Evolutionary conservation across 2,797 vertebrate species (phyloP), one percentile per base, ranked within the genome.

Genomic region (Falco berigora): DNA sequence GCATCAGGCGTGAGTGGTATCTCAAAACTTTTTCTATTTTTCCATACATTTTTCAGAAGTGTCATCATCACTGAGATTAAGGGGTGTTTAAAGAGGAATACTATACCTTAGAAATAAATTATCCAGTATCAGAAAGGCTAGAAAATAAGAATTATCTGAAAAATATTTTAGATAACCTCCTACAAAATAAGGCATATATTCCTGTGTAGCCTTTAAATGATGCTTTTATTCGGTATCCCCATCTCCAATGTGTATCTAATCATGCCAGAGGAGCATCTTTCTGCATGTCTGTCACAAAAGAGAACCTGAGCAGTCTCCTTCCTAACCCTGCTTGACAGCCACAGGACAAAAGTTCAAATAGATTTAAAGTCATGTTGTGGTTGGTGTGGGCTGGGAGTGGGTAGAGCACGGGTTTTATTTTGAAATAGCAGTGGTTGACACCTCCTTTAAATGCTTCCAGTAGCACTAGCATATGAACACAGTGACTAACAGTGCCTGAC

Each of bases 401-500:
- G 14, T 24, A 64, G 40, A 69, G 23, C 10, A 16, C 32, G 67
- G 86, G 36, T 53, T 52, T 68, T 61, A 21, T 55, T 94, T 94
- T 95, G 63, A 89, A 88, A 76, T n/a, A 95, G 64, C 27, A 36
- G 63, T 34, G 61, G 59, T 90, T 91, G 86, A 67, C 79, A 96
- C 90, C 75, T 95, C 79, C 59, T 94, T 88, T 92, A 92, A 92
- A 77, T 71, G 74, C 72, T 96, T 96, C 86, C 81, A 90, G 76
- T 78, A 86, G 88, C 90, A n/a, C 61, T 90, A 73, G 76, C 69
- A 27, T 52, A 79, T 82, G 90, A 81, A 34, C 92, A 66, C 79
- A 92, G 83, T 94, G 91, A 94, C 73, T 95, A 96, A 96, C 78
- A 44, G 59, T 38, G 66, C 89, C 93, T 96, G 94, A 94, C 95